These are phyloP conservation scores for Blastobasis adustella DNA, from an alignment of 2,888 invertebrate species.

Conservation along the genomic window DNA sequence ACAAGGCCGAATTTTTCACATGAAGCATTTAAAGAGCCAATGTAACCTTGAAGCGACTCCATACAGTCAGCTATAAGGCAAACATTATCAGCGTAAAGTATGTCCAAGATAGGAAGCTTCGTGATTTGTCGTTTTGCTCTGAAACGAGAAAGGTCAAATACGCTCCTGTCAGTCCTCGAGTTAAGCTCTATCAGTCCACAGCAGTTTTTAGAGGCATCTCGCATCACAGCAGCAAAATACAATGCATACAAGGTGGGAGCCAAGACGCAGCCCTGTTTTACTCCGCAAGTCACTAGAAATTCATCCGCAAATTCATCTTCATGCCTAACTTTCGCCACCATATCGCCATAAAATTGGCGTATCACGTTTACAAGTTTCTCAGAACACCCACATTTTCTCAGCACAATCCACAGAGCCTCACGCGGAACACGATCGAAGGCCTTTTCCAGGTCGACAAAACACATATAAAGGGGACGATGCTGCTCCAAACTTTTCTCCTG, in stretches of 20 bases:
- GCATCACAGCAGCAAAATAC: background rate
- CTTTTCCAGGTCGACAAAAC: conserved; percentile 4
- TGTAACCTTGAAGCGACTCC: background rate
- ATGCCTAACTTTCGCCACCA: background rate
- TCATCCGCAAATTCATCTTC: background rate
- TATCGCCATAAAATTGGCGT: conserved; percentile 2
- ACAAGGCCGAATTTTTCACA: background rate
- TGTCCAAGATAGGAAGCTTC: background rate
- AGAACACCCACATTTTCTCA: conserved; percentile 1
- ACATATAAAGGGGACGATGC: background rate
- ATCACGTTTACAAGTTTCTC: background rate
- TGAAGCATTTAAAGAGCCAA: background rate
- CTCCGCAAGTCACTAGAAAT: conserved; percentile 2
- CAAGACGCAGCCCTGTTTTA: background rate
- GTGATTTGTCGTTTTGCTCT: background rate
- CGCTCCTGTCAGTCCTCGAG: background rate
- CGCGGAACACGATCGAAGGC: conserved; percentile 3
- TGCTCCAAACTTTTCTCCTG: conserved; percentile 3
- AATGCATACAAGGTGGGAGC: background rate
- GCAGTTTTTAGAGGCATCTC: background rate
- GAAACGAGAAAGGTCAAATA: background rate
- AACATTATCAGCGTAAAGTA: background rate
- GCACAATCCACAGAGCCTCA: background rate
- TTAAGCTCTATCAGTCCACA: background rate
- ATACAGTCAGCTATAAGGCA: background rate